These are phyloP conservation scores for Heliconius hermathena DNA, from an alignment of 1,140 invertebrate genomes.

Conservation along the genomic window DNA sequence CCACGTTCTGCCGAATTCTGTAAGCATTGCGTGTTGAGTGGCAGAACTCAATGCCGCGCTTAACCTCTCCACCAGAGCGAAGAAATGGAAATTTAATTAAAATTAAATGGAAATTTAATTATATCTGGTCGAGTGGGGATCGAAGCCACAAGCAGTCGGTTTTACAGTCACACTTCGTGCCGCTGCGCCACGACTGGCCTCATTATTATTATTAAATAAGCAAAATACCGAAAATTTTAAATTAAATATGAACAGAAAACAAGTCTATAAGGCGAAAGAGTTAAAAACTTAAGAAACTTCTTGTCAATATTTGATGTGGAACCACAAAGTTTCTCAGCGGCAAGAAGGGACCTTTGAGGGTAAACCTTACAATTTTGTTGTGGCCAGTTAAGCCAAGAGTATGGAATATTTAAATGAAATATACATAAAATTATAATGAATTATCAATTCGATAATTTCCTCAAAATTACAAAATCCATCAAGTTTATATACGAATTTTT, in stretches of 20 bases:
- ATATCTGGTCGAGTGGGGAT: too few species aligned
- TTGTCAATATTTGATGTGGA: slow-evolving; percentile 49
- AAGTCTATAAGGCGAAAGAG: slow-evolving; percentile 42
- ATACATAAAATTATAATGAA: background rate
- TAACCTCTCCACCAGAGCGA: too few species aligned
- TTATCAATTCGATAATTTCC: background rate
- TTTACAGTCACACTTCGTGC: too few species aligned
- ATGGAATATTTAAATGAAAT: slow-evolving; percentile 6
- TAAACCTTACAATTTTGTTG: slow-evolving; percentile 37
- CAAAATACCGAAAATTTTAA: background rate
- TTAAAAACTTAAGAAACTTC: slow-evolving; percentile 49
- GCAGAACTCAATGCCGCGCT: too few species aligned
- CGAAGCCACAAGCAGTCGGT: too few species aligned
- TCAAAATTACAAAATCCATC: background rate
- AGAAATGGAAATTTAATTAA: too few species aligned
- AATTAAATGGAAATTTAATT: too few species aligned
- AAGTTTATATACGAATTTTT: background rate
- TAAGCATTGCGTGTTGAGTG: too few species aligned
- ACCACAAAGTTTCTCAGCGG: slow-evolving; percentile 43
- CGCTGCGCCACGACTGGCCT: too few species aligned
- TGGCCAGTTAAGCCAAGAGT: slow-evolving; percentile 4
- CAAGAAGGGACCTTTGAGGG: slow-evolving; percentile 40
- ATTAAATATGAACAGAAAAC: slow-evolving; percentile 23
- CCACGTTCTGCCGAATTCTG: too few species aligned
- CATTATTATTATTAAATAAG: background rate